Evolutionary conservation across 1,140 invertebrate genomes (phyloP).

Genomic region (Antheraea pernyi): DNA sequence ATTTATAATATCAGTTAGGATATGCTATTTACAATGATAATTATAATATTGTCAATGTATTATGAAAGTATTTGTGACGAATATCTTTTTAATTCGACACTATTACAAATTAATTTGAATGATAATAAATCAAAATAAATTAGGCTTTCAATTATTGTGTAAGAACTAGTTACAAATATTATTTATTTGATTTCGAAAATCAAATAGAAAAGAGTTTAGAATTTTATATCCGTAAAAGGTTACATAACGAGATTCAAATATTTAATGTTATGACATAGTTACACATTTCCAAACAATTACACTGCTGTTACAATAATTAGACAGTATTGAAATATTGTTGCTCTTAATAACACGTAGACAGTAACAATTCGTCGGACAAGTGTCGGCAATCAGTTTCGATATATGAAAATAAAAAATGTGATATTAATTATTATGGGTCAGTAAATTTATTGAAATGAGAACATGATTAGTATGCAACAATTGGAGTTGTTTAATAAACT

Average conservation of each 20-base stretch:
- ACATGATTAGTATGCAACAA: not conserved
- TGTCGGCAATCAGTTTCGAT: not conserved
- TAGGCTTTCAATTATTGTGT: no score
- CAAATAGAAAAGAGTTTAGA: not conserved
- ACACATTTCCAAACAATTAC: not conserved
- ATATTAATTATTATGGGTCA: not conserved
- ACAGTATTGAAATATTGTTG: not conserved
- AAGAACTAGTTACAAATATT: no score
- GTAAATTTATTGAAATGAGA: not conserved
- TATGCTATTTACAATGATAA: no score
- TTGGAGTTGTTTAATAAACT: no score
- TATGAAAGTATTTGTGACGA: no score
- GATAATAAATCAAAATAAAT: no score
- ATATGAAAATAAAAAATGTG: not conserved
- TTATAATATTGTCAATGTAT: no score
- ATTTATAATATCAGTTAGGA: no score
- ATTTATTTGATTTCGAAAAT: not conserved
- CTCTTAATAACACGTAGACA: not conserved
- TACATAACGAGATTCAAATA: not conserved
- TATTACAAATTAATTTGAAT: no score
- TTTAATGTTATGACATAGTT: not conserved
- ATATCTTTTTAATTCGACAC: no score
- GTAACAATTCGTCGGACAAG: not conserved
- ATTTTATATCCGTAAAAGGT: not conserved
- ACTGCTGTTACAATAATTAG: conserved; percentile 10